A percentile compares a stretch with the other conserved stretches of the same genome.
Conservation (phyloP, 1,140 invertebrate genomes). For the Kradibia gibbosae region DNA sequence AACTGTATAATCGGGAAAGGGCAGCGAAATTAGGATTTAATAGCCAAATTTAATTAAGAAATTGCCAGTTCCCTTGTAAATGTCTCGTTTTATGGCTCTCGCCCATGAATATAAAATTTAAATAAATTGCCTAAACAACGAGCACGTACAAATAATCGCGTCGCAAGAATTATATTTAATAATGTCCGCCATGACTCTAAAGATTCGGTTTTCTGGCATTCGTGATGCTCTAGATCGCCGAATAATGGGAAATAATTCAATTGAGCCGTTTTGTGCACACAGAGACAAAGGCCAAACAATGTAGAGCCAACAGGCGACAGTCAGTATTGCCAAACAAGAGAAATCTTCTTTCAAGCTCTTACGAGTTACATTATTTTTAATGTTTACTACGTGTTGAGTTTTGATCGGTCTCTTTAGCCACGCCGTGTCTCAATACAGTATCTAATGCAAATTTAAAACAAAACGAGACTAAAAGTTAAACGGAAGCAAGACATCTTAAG, state of each 20-base stretch:
- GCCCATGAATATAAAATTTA: slow-evolving; percentile 2
- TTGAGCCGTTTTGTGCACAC: not conserved
- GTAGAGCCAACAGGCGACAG: not conserved
- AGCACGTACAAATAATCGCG: not conserved
- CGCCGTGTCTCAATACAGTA: not conserved
- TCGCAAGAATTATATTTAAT: not conserved
- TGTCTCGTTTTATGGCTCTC: not conserved
- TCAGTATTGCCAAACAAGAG: not conserved
- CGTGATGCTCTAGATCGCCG: not conserved
- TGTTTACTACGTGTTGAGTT: not conserved
- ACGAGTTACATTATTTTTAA: not conserved
- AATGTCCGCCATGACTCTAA: not conserved
- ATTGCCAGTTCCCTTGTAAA: not conserved
- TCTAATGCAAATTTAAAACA: not conserved
- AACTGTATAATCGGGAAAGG: not conserved
- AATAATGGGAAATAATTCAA: not conserved
- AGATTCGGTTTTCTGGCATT: not conserved
- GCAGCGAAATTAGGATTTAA: not conserved
- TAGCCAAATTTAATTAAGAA: not conserved
- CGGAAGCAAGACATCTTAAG: not conserved
- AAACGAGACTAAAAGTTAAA: not conserved
- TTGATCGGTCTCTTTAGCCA: not conserved
- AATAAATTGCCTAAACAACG: not conserved
- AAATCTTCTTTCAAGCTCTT: not conserved
- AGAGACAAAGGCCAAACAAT: not conserved